Percentiles rank a stretch among this genome's conserved stretches.
These are phyloP conservation scores for Spinibarbus caldwelli DNA, from an alignment of 2,797 vertebrate genomes.

Conservation along the genomic window DNA sequence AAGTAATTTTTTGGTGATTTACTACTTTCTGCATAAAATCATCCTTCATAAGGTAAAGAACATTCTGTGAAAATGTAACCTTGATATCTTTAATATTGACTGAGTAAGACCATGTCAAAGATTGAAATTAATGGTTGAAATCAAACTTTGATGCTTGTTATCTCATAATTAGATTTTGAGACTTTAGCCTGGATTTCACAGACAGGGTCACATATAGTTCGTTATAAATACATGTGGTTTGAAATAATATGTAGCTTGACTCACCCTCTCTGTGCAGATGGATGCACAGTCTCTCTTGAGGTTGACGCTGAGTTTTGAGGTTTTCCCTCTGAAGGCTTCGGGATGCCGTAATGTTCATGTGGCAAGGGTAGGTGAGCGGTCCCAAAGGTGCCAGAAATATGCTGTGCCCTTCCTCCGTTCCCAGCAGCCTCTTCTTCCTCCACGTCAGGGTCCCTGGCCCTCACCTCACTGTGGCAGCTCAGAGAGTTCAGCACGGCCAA, in stretches of 20 bases:
- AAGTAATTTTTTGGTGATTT: no score
- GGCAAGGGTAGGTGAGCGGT: not conserved
- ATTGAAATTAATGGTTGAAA: no score
- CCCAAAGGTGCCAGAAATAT: conserved; percentile 5
- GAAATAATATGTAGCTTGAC: conserved; percentile 19
- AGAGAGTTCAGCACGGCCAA: conserved; percentile 36
- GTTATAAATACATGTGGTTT: not conserved
- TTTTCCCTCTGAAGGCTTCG: not conserved
- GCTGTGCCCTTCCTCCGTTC: not conserved
- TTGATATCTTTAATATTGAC: no score
- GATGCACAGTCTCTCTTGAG: conserved; percentile 20
- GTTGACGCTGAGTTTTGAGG: conserved; percentile 2
- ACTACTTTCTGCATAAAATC: no score
- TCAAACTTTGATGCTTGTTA: no score
- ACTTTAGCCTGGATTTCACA: no score
- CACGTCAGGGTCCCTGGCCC: conserved; percentile 57
- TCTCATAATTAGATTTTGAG: no score
- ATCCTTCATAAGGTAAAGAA: no score
- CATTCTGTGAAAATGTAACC: no score
- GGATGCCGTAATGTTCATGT: conserved; percentile 19
- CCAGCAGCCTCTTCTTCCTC: conserved; percentile 45
- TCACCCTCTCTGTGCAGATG: conserved; percentile 54
- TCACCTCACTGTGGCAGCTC: conserved; percentile 52
- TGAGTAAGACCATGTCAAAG: no score
- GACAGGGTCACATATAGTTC: no score